Evolutionary conservation across 2,113 vertebrate species (phyloP).

Genomic region (Lota lota): DNA sequence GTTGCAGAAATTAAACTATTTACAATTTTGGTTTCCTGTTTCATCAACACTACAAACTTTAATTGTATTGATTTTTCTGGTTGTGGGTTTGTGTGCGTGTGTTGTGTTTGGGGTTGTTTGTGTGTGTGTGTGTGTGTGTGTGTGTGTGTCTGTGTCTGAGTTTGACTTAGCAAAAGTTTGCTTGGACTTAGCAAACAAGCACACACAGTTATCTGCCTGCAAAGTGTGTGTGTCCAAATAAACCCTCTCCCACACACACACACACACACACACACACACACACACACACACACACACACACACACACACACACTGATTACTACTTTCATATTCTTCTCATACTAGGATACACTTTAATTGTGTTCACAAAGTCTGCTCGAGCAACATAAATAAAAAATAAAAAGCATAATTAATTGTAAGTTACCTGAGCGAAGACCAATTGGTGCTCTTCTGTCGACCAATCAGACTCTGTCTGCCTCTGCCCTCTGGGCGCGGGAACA

Average conservation of each 20-base stretch:
- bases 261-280: not conserved
- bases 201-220: not conserved
- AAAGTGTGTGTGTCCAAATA: constrained; percentile 13
- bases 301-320: not conserved
- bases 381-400: constrained; percentile 1
- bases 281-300: not conserved
- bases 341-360: constrained; percentile 9
- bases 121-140: not conserved
- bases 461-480: constrained; percentile 33
- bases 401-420: constrained; percentile 8
- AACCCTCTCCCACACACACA: not conserved
- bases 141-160: no score
- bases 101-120: not conserved
- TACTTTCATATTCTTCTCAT: not conserved
- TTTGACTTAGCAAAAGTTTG: no score
- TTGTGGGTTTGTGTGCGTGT: not conserved
- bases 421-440: constrained; percentile 29
- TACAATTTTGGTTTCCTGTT: no score
- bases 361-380: constrained; percentile 37
- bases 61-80: no score
- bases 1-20: no score
- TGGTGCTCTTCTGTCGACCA: constrained; percentile 40
- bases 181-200: not conserved
- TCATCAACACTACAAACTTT: no score
- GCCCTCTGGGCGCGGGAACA: constrained; percentile 43